Percentiles rank a stretch among this genome's conserved stretches.
These are phyloP conservation scores for Drosophila sp. DNA, from an alignment of 1,140 invertebrate genomes.

Conservation along the genomic window DNA sequence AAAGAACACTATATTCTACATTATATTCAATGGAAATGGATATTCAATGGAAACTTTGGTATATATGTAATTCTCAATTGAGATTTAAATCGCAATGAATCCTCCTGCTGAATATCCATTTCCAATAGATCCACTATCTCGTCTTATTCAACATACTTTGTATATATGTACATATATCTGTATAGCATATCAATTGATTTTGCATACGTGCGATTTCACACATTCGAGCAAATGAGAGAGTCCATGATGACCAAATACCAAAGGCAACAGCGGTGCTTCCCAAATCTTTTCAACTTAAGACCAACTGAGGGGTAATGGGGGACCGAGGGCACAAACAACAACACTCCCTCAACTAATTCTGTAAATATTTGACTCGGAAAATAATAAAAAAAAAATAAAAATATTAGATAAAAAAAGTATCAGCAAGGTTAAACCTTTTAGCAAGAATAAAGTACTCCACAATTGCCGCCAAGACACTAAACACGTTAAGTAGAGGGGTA, in stretches of 20 bases:
- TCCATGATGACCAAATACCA: background rate
- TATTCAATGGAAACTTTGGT: too few species aligned
- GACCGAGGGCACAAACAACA: background rate
- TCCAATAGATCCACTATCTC: too few species aligned
- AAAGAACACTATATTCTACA: too few species aligned
- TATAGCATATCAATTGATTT: conserved; percentile 29
- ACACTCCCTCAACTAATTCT: conserved; percentile 30
- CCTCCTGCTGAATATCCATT: too few species aligned
- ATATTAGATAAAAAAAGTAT: conserved; percentile 18
- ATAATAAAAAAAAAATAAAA: conserved; percentile 29
- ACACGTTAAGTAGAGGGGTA: conserved; percentile 31
- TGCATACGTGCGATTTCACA: conserved; percentile 55
- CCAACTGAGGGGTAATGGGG: background rate
- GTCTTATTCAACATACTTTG: background rate
- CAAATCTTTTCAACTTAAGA: background rate
- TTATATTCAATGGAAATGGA: too few species aligned
- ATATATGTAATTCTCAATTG: too few species aligned
- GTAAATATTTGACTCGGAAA: conserved; percentile 57
- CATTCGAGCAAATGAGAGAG: conserved; percentile 25
- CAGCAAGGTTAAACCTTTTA: conserved; percentile 71
- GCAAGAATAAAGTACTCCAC: conserved; percentile 64
- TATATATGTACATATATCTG: background rate
- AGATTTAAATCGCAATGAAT: too few species aligned
- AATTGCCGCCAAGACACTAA: conserved; percentile 30
- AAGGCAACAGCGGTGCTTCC: background rate